These are phyloP conservation scores for Mus spicilegus DNA, from an alignment of 2,113 vertebrate genomes.

Conservation along the genomic window DNA sequence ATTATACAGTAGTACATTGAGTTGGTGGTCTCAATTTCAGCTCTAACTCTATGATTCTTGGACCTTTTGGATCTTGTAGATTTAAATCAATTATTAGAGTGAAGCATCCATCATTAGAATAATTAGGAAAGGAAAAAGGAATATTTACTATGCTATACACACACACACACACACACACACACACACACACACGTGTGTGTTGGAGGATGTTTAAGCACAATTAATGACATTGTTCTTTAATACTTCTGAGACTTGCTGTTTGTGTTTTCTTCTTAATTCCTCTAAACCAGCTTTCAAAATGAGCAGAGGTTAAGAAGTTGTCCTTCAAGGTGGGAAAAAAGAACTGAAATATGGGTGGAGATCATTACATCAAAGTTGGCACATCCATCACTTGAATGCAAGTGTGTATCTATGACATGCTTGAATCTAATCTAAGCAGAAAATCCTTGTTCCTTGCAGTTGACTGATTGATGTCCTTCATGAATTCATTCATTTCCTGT, in stretches of 20 bases:
- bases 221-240: neutral
- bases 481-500: neutral
- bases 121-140: neutral
- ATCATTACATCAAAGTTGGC: neutral
- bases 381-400: neutral
- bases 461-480: conserved; percentile 37
- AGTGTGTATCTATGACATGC: neutral
- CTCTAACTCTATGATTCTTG: neutral
- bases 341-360: neutral
- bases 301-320: neutral
- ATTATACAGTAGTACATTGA: neutral
- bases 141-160: neutral
- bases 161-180: too few species aligned
- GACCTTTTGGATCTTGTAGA: neutral
- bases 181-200: too few species aligned
- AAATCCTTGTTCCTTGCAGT: neutral
- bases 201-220: neutral
- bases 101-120: neutral
- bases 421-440: neutral
- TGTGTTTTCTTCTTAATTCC: neutral
- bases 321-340: neutral
- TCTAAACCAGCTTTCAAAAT: neutral
- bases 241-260: neutral
- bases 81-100: neutral
- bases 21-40: neutral